Evolutionary conservation across 1,140 invertebrate genomes (phyloP), one percentile per base, ranked within the genome.

Genomic region (Drosophila ironensis): DNA sequence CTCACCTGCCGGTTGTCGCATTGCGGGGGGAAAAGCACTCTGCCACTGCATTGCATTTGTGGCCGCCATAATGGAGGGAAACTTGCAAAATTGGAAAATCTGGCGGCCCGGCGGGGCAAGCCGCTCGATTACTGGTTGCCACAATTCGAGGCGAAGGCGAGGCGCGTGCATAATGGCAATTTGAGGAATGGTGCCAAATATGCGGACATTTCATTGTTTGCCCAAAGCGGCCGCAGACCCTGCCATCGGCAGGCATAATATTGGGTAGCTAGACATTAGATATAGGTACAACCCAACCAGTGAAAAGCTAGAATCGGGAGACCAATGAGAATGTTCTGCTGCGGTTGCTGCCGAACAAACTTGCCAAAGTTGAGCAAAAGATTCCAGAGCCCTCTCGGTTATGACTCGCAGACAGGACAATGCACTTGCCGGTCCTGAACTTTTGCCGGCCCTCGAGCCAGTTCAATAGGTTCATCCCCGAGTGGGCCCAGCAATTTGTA

Each of bases 151-250:
- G 27, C 24, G 41, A 63, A 63, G 59, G 59, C 56, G 41, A 64
- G 20, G 56, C 74, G 81, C 80, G 71, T 86, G 80, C 81, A 86
- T 80, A 86, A 80, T 72, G 71, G 75, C 80, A 86, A 86, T 80
- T 87, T 80, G 75, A 86, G 84, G 78, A 84, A 84, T 86, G 60
- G 71, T 86, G 80, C 80, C 75, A 75, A 84, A 84, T 74, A 80
- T 84, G 80, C 80, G 76, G 80, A 84, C 60, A 68, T 84, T 86
- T 71, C 60, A 86, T 78, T 84, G 78, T 84, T 84, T 74, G 48
- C 63, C 54, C 6, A 50, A 44, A 59, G 30, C 42, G 28, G 22
- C 40, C 27, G 12, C 22, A 27, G 16, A 11, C 14, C 2, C n/a
- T n/a, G 8, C 3, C 4, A 14, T 35, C 12, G 30, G 30, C 12